Conservation (phyloP, 2,888 invertebrate genomes). For the Eupithecia centaureata region DNA sequence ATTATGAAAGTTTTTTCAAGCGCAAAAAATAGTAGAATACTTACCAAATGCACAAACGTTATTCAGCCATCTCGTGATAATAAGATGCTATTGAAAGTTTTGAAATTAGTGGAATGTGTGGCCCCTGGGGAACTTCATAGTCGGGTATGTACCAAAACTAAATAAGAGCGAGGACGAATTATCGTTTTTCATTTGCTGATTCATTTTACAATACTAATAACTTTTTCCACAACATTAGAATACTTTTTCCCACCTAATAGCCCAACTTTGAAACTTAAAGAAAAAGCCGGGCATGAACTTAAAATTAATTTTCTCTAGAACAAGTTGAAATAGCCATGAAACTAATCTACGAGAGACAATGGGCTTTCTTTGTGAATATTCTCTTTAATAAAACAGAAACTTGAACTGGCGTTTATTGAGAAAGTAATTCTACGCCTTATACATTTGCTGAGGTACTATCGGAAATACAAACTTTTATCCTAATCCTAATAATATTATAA, state of each 20-base stretch:
- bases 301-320: constrained; percentile 68
- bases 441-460: constrained; percentile 7
- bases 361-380: constrained; percentile 48
- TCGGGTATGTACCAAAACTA: too few relatives aligned
- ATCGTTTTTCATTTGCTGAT: neutral
- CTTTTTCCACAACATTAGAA: neutral
- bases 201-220: neutral
- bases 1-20: too few relatives aligned
- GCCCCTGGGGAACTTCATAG: too few relatives aligned
- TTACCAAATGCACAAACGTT: too few relatives aligned
- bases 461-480: neutral
- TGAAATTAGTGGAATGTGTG: too few relatives aligned
- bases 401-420: constrained; percentile 36
- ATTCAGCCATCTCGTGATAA: too few relatives aligned
- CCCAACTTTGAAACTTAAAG: constrained; percentile 24
- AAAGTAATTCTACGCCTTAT: constrained; percentile 28
- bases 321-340: constrained; percentile 69
- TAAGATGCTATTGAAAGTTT: too few relatives aligned
- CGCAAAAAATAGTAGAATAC: too few relatives aligned
- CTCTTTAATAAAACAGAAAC: constrained; percentile 43
- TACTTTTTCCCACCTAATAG: constrained; percentile 15
- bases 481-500: too few relatives aligned
- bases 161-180: too few relatives aligned
- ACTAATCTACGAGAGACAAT: constrained; percentile 67
- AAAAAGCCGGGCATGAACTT: constrained; percentile 44